Conservation (phyloP, 2,797 vertebrate genomes). For the Heterohyrax brucei region DNA sequence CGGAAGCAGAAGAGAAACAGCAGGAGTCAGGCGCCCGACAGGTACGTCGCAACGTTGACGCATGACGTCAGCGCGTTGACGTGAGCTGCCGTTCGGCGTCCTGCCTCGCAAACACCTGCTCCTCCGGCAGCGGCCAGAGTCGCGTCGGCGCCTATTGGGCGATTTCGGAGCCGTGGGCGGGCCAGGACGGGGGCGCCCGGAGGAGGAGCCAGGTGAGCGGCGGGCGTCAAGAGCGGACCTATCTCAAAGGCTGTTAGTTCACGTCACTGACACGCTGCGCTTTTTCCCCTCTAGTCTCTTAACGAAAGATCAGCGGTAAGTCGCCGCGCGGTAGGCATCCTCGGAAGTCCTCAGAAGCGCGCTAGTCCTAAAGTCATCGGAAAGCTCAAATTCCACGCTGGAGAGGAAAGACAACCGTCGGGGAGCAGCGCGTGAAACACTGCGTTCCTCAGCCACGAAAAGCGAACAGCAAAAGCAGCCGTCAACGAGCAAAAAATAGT, state of each 20-base stretch:
- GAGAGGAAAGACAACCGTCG: neutral
- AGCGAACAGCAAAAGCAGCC: neutral
- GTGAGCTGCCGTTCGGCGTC: conserved; percentile 72
- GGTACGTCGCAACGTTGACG: conserved; percentile 71
- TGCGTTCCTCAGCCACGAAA: accelerated
- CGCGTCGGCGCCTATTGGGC: conserved; percentile 71
- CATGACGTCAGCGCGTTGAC: conserved; percentile 81
- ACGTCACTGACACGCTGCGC: neutral
- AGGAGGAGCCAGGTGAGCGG: accelerated
- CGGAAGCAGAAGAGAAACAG: neutral
- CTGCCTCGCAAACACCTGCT: neutral
- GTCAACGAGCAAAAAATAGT: neutral
- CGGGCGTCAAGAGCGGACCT: no score
- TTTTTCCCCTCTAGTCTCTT: neutral
- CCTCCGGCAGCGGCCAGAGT: neutral
- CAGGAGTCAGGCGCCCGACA: conserved; percentile 58
- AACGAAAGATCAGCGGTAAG: neutral
- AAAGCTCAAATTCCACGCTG: neutral
- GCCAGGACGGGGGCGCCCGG: accelerated
- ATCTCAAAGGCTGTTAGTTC: no score
- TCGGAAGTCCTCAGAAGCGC: accelerated
- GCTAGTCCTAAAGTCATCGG: accelerated
- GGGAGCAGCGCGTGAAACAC: neutral
- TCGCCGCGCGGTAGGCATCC: accelerated
- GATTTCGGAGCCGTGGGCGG: conserved; percentile 1